phyloP scores from a whole-genome alignment of 1,140 invertebrate genomes.

The Apis laboriosa region DNA sequence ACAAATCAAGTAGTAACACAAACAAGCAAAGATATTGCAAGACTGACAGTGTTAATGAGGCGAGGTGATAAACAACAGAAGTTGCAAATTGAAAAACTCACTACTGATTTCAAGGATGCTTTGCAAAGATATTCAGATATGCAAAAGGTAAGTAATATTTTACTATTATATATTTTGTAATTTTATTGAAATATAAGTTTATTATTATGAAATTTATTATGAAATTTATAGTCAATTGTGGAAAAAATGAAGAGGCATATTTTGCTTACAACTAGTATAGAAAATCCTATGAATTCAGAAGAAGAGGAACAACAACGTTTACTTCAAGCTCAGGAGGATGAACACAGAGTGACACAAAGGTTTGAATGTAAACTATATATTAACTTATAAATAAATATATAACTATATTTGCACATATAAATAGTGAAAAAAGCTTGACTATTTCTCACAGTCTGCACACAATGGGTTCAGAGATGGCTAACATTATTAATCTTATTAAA shows the following conservation, averaged over 20 bases:
- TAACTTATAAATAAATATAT: not conserved
- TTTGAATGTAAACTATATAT: conserved; percentile 42
- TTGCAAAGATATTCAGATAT: conserved; percentile 88
- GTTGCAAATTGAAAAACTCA: conserved; percentile 91
- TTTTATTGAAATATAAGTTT: not conserved
- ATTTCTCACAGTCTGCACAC: conserved; percentile 43
- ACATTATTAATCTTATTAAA: conserved; percentile 9
- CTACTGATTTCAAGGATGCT: conserved; percentile 89
- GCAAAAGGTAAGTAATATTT: conserved; percentile 85
- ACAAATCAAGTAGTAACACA: conserved; percentile 88
- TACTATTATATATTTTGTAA: not conserved
- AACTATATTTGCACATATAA: not conserved
- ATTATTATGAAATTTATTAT: not conserved
- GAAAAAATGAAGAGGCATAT: conserved; percentile 89
- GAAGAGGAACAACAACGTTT: conserved; percentile 78
- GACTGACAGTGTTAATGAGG: conserved; percentile 85
- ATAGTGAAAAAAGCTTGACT: conserved; percentile 35
- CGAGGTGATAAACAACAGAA: conserved; percentile 89
- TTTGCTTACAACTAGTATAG: conserved; percentile 80
- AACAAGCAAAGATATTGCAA: conserved; percentile 87
- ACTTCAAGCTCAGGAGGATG: conserved; percentile 72
- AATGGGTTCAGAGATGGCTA: conserved; percentile 22
- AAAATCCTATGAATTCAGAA: conserved; percentile 72
- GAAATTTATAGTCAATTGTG: conserved; percentile 80
- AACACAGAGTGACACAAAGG: conserved; percentile 71